Percentiles rank a stretch among this genome's conserved stretches.
These are phyloP conservation scores for Troilus luridus DNA, from an alignment of 2,888 invertebrate species.

Conservation along the genomic window DNA sequence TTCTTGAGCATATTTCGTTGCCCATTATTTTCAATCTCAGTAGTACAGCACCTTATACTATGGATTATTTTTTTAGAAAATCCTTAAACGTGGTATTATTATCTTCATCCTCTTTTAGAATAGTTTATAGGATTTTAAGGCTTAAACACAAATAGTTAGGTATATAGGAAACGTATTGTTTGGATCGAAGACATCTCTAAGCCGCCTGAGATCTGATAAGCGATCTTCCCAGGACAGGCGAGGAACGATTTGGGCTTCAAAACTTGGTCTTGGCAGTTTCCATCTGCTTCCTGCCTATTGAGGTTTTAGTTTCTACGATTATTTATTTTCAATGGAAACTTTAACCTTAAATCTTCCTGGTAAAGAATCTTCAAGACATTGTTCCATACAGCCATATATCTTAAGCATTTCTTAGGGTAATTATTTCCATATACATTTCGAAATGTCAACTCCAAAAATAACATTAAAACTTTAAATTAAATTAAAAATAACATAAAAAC, in stretches of 20 bases:
- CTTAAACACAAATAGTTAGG: not conserved
- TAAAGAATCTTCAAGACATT: not conserved
- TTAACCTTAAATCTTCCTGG: not conserved
- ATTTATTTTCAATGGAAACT: not conserved
- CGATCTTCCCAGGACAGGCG: not conserved
- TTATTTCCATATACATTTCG: too few relatives aligned
- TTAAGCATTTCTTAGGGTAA: too few relatives aligned
- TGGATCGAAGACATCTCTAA: not conserved
- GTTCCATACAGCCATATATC: not conserved
- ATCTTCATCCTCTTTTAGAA: not conserved
- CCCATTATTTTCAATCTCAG: too few relatives aligned
- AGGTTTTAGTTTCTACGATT: conserved; percentile 1
- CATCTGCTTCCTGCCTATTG: conserved; percentile 38
- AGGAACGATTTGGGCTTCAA: conserved; percentile 17
- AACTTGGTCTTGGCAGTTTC: not conserved
- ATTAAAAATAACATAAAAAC: too few relatives aligned
- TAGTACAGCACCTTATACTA: not conserved
- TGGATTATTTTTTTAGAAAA: not conserved
- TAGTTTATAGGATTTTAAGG: not conserved
- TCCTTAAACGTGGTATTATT: not conserved
- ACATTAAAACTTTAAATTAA: too few relatives aligned
- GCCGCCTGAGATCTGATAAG: not conserved
- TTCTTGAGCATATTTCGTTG: too few relatives aligned
- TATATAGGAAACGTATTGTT: not conserved
- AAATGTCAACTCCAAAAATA: too few relatives aligned